Evolutionary conservation across 1,140 invertebrate species (phyloP).

Genomic region (Drosophila santomea): DNA sequence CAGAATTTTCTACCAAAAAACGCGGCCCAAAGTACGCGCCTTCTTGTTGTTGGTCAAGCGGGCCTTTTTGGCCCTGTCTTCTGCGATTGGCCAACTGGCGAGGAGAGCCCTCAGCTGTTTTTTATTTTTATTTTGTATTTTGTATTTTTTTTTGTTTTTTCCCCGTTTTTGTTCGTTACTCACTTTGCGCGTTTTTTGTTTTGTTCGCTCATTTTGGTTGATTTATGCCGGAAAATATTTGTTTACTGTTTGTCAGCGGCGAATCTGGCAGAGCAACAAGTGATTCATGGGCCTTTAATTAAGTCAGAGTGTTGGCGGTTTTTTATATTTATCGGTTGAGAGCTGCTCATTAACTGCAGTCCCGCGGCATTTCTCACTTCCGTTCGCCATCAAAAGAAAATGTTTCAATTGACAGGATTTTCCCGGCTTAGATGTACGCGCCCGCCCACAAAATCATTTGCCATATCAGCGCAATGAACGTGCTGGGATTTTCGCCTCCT

Average conservation of each 20-base stretch:
- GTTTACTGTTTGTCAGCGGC: constrained; percentile 59
- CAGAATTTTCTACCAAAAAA: constrained; percentile 71
- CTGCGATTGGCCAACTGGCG: constrained; percentile 60
- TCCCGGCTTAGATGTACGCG: constrained; percentile 7
- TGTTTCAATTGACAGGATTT: constrained; percentile 22
- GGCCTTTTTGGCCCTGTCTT: constrained; percentile 65
- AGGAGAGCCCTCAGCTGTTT: constrained; percentile 72
- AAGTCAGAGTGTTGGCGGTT: constrained; percentile 44
- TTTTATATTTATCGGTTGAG: constrained; percentile 18
- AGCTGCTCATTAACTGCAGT: constrained; percentile 47
- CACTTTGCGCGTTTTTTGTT: constrained; percentile 64
- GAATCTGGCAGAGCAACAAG: constrained; percentile 61
- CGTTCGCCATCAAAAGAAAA: background rate
- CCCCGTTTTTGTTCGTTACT: constrained; percentile 41
- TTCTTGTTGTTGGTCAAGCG: constrained; percentile 59
- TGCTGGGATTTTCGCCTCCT: constrained; percentile 57
- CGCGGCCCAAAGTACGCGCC: constrained; percentile 44
- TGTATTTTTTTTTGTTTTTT: constrained; percentile 72
- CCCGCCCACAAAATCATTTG: constrained; percentile 41
- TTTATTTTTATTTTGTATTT: constrained; percentile 16
- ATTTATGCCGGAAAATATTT: constrained; percentile 77
- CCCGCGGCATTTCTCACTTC: constrained; percentile 16
- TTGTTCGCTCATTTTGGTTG: constrained; percentile 67
- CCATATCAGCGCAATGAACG: constrained; percentile 73
- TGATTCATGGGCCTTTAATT: constrained; percentile 71